Evolutionary conservation across 2,797 vertebrate species (phyloP).

Genomic region (Coccyzus lansbergi): DNA sequence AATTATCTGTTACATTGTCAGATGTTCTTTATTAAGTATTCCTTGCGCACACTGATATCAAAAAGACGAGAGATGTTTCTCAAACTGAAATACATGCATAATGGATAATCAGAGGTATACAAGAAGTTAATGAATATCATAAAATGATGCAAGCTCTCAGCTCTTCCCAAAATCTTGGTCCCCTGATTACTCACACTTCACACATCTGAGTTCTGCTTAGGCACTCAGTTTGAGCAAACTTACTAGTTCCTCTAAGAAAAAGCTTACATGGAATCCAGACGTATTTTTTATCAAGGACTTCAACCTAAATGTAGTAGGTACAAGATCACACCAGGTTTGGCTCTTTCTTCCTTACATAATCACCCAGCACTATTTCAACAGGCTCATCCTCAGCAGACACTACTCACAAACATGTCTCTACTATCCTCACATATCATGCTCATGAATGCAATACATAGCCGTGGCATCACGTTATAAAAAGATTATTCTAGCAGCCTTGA

Average conservation of each 20-base stretch:
- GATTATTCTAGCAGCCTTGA: background rate
- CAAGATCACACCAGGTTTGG: background rate
- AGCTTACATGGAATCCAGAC: background rate
- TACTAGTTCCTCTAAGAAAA: background rate
- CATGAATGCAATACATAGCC: no score
- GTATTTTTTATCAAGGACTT: background rate
- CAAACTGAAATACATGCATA: background rate
- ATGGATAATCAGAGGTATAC: background rate
- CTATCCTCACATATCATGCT: rapidly evolving
- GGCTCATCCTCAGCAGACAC: background rate
- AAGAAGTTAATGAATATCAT: background rate
- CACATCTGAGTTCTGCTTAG: background rate
- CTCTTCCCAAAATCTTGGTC: background rate
- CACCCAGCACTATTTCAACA: background rate
- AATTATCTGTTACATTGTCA: background rate
- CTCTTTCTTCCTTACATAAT: background rate
- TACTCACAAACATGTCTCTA: background rate
- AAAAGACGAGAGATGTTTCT: background rate
- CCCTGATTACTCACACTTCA: background rate
- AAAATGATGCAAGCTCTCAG: background rate
- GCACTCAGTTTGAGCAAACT: background rate
- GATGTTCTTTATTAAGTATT: background rate
- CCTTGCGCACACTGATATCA: background rate
- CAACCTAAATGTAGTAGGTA: background rate
- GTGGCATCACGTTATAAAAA: background rate